Percentiles rank a stretch among this genome's conserved stretches.
These are phyloP conservation scores for Taxidea taxus DNA, from an alignment of 2,113 vertebrate species.

Conservation along the genomic window DNA sequence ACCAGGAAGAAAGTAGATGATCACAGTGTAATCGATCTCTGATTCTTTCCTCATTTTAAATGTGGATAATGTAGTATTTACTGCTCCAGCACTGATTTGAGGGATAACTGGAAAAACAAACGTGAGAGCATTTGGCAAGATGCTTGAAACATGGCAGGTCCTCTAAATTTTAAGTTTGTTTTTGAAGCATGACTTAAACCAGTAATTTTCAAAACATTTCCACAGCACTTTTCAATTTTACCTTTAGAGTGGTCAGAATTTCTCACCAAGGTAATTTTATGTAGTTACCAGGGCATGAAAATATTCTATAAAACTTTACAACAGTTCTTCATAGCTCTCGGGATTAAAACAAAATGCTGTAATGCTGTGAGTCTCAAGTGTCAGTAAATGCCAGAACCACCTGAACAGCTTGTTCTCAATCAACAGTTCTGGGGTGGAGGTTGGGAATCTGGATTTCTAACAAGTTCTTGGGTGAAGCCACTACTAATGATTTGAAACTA, in stretches of 20 bases:
- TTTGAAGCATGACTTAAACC: neutral
- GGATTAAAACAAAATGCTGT: neutral
- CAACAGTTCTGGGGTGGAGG: neutral
- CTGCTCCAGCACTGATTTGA: neutral
- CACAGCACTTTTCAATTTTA: neutral
- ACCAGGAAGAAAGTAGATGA: neutral
- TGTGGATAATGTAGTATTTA: neutral
- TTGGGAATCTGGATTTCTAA: neutral
- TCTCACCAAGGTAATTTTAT: neutral
- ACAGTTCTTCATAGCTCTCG: neutral
- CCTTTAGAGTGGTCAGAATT: neutral
- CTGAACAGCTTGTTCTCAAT: neutral
- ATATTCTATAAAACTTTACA: neutral
- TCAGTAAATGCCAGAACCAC: neutral
- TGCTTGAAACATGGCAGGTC: neutral
- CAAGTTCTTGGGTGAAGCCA: neutral
- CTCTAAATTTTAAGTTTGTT: neutral
- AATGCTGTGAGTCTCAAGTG: neutral
- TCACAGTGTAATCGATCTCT: neutral
- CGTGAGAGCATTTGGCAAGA: neutral
- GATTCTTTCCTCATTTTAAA: slow-evolving; percentile 16
- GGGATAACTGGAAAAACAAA: neutral
- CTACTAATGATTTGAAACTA: neutral
- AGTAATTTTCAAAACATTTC: slow-evolving; percentile 13
- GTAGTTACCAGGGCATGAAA: neutral